Base-by-base conservation (phyloP, 2,888 invertebrate species). In the Himalopsyche tibetana region DNA sequence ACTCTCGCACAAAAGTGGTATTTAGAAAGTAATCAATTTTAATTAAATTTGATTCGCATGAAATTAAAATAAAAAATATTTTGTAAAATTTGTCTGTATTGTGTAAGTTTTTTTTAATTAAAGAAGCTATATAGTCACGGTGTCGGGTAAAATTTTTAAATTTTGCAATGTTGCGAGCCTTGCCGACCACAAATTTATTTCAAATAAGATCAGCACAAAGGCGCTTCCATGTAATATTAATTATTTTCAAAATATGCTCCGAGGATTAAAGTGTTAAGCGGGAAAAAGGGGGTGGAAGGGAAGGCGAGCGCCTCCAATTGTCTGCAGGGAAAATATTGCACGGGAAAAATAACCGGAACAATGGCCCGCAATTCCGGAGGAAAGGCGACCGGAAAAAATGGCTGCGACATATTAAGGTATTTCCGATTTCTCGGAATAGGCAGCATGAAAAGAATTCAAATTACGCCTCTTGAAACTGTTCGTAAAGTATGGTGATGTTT, bases 241-340 rank as follows among this genome's bases (percentile, higher is more conserved):
- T 63, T 63, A 63, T 63, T 80, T 84, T 84, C 80, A 80, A 80
- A 84, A 80, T 84, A 84, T 80, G 80, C 55, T 80, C 80, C 56
- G 80, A 56, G 80, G 84, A 84, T 80, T 80, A 84, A 84, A 80
- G 80, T 84, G 42, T 80, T 80, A 40, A 40, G 42, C 84, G 84
- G 55, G 82, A 84, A 55, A 80, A 11, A 19, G 19, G 42, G 51
- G 17, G 81, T 51, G 19, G 40, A 11, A 80, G 55, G 80, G 42
- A 84, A 28, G 8, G 36, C 80, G 80, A 38, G 40, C 28, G 63
- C 63, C 63, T 63, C n/a, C 63, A 63, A 63, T 63, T 63, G 63
- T 63, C 63, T 63, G 63, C 63, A 63, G 63, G 63, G 63, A 63
- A 63, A 63, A 63, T 63, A 63, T 63, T 63, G 63, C 63, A 63